phyloP scores from a whole-genome alignment of 2,113 vertebrate genomes.

The Callocephalon fimbriatum region DNA sequence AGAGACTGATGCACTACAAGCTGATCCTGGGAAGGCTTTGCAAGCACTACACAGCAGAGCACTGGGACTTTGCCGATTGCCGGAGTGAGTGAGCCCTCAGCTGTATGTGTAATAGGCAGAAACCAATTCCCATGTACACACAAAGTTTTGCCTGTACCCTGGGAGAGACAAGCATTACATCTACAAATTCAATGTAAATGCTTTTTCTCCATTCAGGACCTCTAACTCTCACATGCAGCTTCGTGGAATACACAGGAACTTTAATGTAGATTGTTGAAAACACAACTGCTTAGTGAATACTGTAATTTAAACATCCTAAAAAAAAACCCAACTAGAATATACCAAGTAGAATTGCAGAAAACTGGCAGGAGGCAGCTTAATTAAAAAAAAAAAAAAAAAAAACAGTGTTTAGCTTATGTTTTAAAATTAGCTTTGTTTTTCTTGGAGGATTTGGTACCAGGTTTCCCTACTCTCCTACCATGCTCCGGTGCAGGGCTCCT shows the following conservation, averaged over 20 bases:
- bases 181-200: neutral
- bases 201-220: neutral
- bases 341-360: neutral
- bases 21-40: constrained; percentile 90
- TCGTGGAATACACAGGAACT: neutral
- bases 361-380: neutral
- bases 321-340: neutral
- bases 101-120: rapidly evolving
- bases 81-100: constrained; percentile 74
- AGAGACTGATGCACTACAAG: constrained; percentile 94
- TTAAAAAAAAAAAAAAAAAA: neutral
- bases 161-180: neutral
- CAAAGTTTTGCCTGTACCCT: neutral
- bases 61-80: constrained; percentile 85
- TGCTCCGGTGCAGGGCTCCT: neutral
- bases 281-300: neutral
- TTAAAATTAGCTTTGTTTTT: neutral
- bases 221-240: neutral
- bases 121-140: rapidly evolving
- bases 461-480: neutral
- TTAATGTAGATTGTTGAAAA: neutral
- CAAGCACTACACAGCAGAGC: constrained; percentile 79
- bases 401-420: neutral
- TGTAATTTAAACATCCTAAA: neutral
- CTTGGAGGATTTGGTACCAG: neutral